These are phyloP conservation scores for Gambusia holbrooki DNA, from an alignment of 2,113 vertebrate genomes.

Conservation along the genomic window DNA sequence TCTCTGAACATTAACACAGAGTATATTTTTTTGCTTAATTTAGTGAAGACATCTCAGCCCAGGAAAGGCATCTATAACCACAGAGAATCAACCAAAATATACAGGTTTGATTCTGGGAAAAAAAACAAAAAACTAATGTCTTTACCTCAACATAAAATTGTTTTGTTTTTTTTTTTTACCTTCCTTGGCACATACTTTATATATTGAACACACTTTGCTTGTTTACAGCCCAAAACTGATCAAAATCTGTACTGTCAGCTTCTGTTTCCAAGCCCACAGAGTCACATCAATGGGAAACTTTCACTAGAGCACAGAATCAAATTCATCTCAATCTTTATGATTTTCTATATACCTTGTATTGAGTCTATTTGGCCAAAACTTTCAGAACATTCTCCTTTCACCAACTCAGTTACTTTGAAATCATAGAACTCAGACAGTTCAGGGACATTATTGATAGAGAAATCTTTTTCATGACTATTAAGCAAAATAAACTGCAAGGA, in stretches of 20 bases:
- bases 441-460: slow-evolving; percentile 19
- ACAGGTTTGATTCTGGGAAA: background rate
- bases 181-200: background rate
- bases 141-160: background rate
- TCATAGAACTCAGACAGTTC: slow-evolving; percentile 18
- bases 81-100: background rate
- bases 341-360: background rate
- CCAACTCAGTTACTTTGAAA: slow-evolving; percentile 25
- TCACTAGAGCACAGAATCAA: too few relatives aligned
- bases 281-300: background rate
- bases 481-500: slow-evolving; percentile 51
- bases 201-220: background rate
- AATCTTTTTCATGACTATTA: slow-evolving; percentile 37
- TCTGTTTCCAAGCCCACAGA: background rate
- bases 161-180: background rate
- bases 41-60: background rate
- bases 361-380: slow-evolving; percentile 13
- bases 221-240: background rate
- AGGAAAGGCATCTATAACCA: background rate
- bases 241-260: background rate
- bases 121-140: background rate
- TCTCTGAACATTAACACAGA: too few relatives aligned
- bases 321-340: background rate
- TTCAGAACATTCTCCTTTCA: slow-evolving; percentile 33
- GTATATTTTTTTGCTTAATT: too few relatives aligned